Conservation (phyloP, 2,113 vertebrate species). For the Chaenogobius annularis region DNA sequence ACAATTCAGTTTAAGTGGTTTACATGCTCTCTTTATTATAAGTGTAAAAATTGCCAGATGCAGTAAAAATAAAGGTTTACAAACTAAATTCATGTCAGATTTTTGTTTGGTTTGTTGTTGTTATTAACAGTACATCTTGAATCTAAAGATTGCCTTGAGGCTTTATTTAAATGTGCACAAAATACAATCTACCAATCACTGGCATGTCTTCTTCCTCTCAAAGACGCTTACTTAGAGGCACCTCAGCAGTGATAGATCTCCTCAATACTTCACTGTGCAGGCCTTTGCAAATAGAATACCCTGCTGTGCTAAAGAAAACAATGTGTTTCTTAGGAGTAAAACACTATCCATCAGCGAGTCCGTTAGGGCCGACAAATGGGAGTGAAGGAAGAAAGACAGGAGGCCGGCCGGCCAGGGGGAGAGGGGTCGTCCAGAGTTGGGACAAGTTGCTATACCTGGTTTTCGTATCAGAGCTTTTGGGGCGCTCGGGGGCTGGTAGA, state of each 20-base stretch:
- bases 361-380: constrained; percentile 75
- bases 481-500: constrained; percentile 55
- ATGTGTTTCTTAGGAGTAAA: constrained; percentile 96
- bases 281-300: constrained; percentile 96
- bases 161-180: constrained; percentile 41
- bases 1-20: background rate
- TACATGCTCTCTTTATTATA: too few relatives aligned
- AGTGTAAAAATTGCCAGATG: too few relatives aligned
- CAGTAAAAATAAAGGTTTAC: too few relatives aligned
- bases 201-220: constrained; percentile 54
- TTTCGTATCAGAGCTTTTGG: constrained; percentile 86
- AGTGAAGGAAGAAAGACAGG: constrained; percentile 59
- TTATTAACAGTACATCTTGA: background rate
- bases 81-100: background rate
- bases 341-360: constrained; percentile 94
- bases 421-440: constrained; percentile 21
- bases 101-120: too few relatives aligned
- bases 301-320: constrained; percentile 99
- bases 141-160: constrained; percentile 13
- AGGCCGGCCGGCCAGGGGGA: constrained; percentile 39
- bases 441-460: constrained; percentile 83
- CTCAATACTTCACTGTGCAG: constrained; percentile 92
- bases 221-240: constrained; percentile 78
- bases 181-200: constrained; percentile 52
- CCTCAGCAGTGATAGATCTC: constrained; percentile 87